phyloP scores from a whole-genome alignment of 2,888 invertebrate species.

The Andrena praecox region DNA sequence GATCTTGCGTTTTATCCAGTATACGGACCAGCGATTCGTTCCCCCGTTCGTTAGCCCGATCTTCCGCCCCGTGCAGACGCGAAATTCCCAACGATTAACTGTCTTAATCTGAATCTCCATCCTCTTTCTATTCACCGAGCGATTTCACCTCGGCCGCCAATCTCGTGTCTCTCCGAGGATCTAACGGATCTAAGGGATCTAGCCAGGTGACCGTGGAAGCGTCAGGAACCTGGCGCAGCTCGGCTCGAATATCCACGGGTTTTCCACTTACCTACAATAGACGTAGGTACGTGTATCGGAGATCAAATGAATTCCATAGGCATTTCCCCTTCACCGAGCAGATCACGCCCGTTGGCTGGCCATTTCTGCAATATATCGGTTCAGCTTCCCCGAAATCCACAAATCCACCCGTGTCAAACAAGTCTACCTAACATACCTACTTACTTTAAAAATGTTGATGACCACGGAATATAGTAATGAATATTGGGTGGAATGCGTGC shows the following conservation, averaged over 20 bases:
- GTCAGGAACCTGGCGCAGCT: no score
- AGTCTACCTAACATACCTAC: neutral
- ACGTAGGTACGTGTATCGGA: neutral
- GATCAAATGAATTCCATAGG: neutral
- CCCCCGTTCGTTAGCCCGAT: neutral
- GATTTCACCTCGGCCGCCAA: neutral
- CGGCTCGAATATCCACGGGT: neutral
- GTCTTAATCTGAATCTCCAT: conserved; percentile 1
- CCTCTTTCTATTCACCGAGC: neutral
- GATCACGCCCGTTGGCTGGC: neutral
- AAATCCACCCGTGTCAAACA: neutral
- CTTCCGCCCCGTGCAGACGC: no score
- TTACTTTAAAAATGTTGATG: neutral
- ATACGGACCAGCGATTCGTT: neutral
- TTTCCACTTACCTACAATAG: neutral
- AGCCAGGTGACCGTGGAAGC: no score
- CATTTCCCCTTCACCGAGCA: neutral
- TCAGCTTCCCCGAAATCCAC: neutral
- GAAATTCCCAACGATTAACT: neutral
- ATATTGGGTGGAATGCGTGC: neutral
- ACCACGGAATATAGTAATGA: neutral
- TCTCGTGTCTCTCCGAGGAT: neutral
- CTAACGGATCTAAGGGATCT: no score
- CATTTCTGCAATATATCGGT: neutral
- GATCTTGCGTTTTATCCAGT: conserved; percentile 8